These are phyloP conservation scores for Taphrorychus bicolor DNA, from an alignment of 2,888 invertebrate genomes.

Conservation along the genomic window DNA sequence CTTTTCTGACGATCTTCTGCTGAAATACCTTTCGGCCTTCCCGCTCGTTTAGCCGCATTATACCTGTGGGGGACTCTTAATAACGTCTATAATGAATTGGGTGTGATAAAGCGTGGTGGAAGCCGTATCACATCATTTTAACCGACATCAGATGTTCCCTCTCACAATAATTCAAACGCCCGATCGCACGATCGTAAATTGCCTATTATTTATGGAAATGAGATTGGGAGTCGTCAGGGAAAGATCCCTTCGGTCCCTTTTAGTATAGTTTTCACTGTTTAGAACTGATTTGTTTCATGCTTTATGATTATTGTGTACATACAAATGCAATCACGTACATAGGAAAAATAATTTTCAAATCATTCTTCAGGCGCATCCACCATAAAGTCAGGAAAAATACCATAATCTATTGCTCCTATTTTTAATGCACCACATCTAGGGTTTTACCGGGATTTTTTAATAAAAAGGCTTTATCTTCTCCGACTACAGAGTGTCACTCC, in stretches of 20 bases:
- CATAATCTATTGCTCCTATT: too few species aligned
- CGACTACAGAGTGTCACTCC: not conserved
- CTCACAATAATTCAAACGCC: constrained; percentile 29
- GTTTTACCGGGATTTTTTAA: too few species aligned
- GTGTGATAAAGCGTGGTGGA: constrained; percentile 33
- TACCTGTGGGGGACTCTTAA: constrained; percentile 18
- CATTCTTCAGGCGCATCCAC: too few species aligned
- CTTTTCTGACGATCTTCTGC: too few species aligned
- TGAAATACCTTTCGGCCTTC: constrained; percentile 11
- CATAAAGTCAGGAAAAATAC: too few species aligned
- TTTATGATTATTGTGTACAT: too few species aligned
- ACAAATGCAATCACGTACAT: not conserved
- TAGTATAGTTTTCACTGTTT: too few species aligned
- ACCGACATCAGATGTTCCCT: constrained; percentile 35
- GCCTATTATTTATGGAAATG: constrained; percentile 24
- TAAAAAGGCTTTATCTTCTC: too few species aligned
- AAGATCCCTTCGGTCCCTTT: not conserved
- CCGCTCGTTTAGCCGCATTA: not conserved
- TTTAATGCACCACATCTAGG: too few species aligned
- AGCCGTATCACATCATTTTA: constrained; percentile 28
- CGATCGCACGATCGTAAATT: constrained; percentile 24
- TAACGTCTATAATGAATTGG: constrained; percentile 38
- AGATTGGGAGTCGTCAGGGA: not conserved
- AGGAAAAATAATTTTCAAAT: not conserved
- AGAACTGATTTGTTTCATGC: too few species aligned